Conservation (phyloP, 1,140 invertebrate species). For the Bilobella aurantiaca region DNA sequence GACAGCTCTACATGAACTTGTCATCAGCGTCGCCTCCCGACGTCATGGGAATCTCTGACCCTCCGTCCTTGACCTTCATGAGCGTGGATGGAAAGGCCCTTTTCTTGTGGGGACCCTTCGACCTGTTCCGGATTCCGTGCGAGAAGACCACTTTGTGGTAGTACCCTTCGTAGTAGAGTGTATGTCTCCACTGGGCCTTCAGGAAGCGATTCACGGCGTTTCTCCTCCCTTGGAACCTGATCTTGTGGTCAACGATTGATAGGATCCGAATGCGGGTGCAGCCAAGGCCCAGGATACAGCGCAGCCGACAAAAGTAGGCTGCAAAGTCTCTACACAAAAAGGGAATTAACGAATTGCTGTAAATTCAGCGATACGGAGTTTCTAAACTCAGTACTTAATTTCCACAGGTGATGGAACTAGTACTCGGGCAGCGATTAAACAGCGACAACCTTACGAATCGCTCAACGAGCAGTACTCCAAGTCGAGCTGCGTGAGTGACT, state of each 20-base stretch:
- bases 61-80: not conserved
- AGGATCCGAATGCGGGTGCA: not conserved
- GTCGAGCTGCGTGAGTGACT: not conserved
- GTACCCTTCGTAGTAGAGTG: not conserved
- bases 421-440: no score
- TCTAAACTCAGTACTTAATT: no score
- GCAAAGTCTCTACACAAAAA: slow-evolving; percentile 1
- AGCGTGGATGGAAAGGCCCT: not conserved
- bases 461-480: not conserved
- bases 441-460: no score
- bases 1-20: no score
- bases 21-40: no score
- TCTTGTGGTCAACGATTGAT: slow-evolving; percentile 3
- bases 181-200: not conserved
- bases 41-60: not conserved
- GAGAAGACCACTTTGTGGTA: not conserved
- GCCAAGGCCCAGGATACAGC: not conserved
- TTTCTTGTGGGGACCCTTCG: not conserved
- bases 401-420: no score
- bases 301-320: not conserved
- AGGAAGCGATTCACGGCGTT: not conserved
- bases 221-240: slow-evolving; percentile 5
- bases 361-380: no score
- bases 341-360: no score
- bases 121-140: not conserved